These are phyloP conservation scores for Phenganax stokvisi DNA, from an alignment of 92 coral and sea anemone genomes.

Conservation along the genomic window DNA sequence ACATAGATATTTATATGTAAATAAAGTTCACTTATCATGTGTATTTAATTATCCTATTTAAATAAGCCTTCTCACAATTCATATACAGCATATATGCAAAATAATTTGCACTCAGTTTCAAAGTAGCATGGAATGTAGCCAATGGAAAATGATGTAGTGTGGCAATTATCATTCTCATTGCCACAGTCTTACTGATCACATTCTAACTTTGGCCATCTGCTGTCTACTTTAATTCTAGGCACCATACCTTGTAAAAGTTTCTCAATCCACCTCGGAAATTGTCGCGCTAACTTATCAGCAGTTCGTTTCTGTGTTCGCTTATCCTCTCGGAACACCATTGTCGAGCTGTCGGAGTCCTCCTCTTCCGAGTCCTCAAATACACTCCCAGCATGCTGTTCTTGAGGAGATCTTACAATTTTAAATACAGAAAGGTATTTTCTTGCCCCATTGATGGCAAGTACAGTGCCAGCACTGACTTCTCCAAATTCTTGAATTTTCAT, in stretches of 20 bases:
- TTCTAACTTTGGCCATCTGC: slow-evolving; percentile 71
- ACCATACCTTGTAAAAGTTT: slow-evolving; percentile 76
- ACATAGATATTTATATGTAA: background rate
- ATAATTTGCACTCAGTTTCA: no score
- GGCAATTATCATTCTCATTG: no score
- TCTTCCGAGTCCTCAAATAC: slow-evolving; percentile 76
- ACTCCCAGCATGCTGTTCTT: slow-evolving; percentile 59
- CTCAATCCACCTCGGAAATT: slow-evolving; percentile 76
- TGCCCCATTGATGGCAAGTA: slow-evolving; percentile 74
- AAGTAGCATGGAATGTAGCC: no score
- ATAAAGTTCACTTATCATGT: no score
- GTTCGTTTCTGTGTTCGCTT: slow-evolving; percentile 61
- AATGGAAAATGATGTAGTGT: no score
- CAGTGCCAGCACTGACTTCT: slow-evolving; percentile 78
- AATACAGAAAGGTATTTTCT: slow-evolving; percentile 67
- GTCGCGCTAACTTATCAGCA: slow-evolving; percentile 58
- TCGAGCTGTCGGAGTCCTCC: slow-evolving; percentile 38
- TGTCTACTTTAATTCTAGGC: slow-evolving; percentile 53
- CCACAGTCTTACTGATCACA: slow-evolving; percentile 10
- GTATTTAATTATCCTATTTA: no score
- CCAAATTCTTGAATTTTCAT: slow-evolving; percentile 87
- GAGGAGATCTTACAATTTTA: slow-evolving; percentile 54
- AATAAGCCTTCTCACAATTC: no score
- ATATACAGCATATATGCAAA: no score
- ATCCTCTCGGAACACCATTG: slow-evolving; percentile 54